Percentiles rank a stretch among this genome's conserved stretches.
Evolutionary conservation across 2,888 invertebrate species (phyloP).

Genomic region (Heliconius ismenius): DNA sequence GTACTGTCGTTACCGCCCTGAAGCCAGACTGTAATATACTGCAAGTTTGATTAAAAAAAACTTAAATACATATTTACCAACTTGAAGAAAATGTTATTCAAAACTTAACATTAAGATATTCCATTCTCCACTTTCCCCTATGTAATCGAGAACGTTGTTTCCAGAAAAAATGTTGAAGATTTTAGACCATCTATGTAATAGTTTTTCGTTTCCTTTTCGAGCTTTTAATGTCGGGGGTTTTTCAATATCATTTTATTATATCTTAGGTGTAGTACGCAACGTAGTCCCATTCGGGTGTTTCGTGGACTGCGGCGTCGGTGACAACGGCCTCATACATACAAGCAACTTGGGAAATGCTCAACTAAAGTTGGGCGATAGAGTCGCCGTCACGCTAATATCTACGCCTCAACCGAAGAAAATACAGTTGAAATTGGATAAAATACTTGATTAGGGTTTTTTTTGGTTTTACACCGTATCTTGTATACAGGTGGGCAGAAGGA

Average conservation of each 20-base stretch:
- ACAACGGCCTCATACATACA: conserved; percentile 86
- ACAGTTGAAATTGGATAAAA: conserved; percentile 75
- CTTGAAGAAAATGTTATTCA: too few relatives aligned
- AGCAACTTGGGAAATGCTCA: conserved; percentile 80
- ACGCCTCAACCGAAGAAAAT: conserved; percentile 83
- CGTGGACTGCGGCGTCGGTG: conserved; percentile 91
- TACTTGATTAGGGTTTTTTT: conserved; percentile 58
- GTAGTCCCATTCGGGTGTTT: conserved; percentile 95
- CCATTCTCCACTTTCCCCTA: too few relatives aligned
- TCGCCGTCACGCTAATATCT: conserved; percentile 84
- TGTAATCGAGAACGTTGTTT: not conserved
- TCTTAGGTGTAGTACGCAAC: conserved; percentile 90
- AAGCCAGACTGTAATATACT: too few relatives aligned
- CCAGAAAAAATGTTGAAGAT: not conserved
- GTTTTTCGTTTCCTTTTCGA: not conserved
- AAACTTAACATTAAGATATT: too few relatives aligned
- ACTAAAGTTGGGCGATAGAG: conserved; percentile 85
- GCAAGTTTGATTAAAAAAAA: too few relatives aligned
- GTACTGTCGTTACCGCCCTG: not conserved
- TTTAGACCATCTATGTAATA: not conserved
- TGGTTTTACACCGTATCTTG: not conserved
- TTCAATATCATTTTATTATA: not conserved
- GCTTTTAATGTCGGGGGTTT: not conserved
- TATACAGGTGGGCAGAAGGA: not conserved
- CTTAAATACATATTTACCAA: too few relatives aligned